Conservation (phyloP, 2,888 invertebrate species). For the Netelia inedita region DNA sequence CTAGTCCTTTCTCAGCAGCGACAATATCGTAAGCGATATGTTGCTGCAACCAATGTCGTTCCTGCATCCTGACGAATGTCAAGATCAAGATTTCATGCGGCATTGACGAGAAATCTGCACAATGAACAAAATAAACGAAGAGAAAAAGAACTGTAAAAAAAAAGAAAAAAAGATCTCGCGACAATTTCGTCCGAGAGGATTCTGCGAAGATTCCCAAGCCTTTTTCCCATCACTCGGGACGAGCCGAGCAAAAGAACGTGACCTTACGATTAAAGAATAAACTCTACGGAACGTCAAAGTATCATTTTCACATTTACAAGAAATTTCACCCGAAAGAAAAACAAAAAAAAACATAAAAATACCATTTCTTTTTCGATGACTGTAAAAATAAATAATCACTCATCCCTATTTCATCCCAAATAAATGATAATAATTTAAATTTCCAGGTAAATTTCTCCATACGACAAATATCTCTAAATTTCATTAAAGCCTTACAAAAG, state of each 20-base stretch:
- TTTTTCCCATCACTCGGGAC: conserved; percentile 6
- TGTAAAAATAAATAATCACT: background rate
- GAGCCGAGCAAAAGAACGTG: conserved; percentile 9
- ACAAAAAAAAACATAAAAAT: background rate
- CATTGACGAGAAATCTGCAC: conserved; percentile 51
- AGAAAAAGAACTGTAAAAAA: background rate
- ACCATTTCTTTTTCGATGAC: background rate
- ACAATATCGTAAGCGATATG: conserved; percentile 63
- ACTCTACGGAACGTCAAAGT: background rate
- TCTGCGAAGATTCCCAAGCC: conserved; percentile 6
- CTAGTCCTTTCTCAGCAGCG: conserved; percentile 72
- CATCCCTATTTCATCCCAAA: too few species aligned
- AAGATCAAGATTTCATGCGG: conserved; percentile 60
- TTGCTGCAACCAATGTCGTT: conserved; percentile 68
- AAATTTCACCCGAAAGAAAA: background rate
- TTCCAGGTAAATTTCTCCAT: background rate
- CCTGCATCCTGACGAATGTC: conserved; percentile 59
- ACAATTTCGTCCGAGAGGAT: background rate
- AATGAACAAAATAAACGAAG: conserved; percentile 1
- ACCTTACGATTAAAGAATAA: background rate
- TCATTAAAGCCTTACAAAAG: background rate
- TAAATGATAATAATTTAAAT: background rate
- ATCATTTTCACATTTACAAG: background rate
- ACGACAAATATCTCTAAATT: background rate
- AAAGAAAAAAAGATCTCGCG: conserved; percentile 8